phyloP scores from a whole-genome alignment of 37 sponge, comb jelly and placozoan species.

The Ianthella basta region DNA sequence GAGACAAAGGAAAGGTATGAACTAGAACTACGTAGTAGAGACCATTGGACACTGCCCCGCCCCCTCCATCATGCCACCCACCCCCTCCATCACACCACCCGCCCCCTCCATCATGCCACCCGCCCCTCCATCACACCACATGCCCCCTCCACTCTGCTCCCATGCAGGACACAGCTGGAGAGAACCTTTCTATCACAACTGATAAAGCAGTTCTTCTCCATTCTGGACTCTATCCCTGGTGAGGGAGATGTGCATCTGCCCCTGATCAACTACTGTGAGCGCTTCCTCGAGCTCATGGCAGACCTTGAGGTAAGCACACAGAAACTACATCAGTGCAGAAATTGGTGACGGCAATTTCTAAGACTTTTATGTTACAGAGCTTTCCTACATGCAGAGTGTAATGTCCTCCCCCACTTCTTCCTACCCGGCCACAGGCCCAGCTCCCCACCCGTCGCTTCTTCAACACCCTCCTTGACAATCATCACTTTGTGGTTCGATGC shows the following conservation, averaged over 20 bases:
- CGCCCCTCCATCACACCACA: background rate
- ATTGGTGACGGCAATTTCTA: too few relatives aligned
- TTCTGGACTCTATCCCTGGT: constrained; percentile 67
- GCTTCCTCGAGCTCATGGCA: constrained; percentile 88
- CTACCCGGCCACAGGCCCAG: constrained; percentile 52
- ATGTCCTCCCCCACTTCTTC: too few relatives aligned
- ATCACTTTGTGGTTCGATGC: constrained; percentile 84
- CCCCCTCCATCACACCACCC: too few relatives aligned
- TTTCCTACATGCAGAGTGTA: too few relatives aligned
- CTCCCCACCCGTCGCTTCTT: constrained; percentile 94
- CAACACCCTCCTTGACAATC: constrained; percentile 89
- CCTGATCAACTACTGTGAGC: constrained; percentile 85
- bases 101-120: background rate
- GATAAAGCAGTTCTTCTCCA: constrained; percentile 75
- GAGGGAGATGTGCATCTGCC: constrained; percentile 59
- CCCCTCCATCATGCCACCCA: too few relatives aligned
- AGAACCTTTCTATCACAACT: constrained; percentile 68
- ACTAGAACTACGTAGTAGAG: too few relatives aligned
- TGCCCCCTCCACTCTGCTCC: background rate
- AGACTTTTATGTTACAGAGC: too few relatives aligned
- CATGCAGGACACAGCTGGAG: constrained; percentile 54
- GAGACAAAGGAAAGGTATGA: constrained; percentile 52
- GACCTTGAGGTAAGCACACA: constrained; percentile 83
- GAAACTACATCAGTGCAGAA: too few relatives aligned
- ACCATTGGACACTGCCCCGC: too few relatives aligned